A percentile compares a stretch with the other conserved stretches of the same genome.
Evolutionary conservation across 2,888 invertebrate species (phyloP).

Genomic region (Acleris literana): DNA sequence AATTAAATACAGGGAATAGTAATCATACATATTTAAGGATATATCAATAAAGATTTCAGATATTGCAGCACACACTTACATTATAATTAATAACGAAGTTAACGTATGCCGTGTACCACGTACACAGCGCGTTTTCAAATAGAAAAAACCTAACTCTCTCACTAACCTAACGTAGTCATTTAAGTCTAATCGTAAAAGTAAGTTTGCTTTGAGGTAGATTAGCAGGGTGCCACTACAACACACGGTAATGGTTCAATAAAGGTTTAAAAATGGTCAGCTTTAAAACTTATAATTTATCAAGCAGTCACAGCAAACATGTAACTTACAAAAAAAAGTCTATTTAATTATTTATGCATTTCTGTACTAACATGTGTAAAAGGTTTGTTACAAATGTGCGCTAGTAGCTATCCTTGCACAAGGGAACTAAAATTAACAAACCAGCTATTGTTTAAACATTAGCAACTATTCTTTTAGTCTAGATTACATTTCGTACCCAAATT

Average conservation of each 20-base stretch:
- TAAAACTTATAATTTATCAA: not conserved
- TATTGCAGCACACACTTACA: conserved; percentile 73
- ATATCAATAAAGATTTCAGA: conserved; percentile 69
- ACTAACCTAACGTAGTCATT: conserved; percentile 79
- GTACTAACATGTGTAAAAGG: no score
- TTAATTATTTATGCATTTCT: no score
- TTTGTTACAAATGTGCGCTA: no score
- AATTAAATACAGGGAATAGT: conserved; percentile 51
- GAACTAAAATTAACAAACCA: no score
- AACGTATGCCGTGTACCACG: conserved; percentile 51
- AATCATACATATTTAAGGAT: conserved; percentile 66
- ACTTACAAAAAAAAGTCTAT: no score
- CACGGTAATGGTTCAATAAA: not conserved
- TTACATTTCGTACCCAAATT: no score
- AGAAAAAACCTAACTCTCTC: conserved; percentile 68
- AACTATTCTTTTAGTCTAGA: no score
- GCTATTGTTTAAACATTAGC: no score
- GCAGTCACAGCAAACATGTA: no score
- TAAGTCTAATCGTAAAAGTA: conserved; percentile 77
- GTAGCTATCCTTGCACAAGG: no score
- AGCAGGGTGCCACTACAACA: conserved; percentile 39
- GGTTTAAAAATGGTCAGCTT: not conserved
- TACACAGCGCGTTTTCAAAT: conserved; percentile 59
- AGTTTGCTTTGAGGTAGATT: conserved; percentile 82
- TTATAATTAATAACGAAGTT: conserved; percentile 46